Evolutionary conservation across 2,888 invertebrate genomes (phyloP), one percentile per base, ranked within the genome.

Genomic region (Iselma pallidipennis): DNA sequence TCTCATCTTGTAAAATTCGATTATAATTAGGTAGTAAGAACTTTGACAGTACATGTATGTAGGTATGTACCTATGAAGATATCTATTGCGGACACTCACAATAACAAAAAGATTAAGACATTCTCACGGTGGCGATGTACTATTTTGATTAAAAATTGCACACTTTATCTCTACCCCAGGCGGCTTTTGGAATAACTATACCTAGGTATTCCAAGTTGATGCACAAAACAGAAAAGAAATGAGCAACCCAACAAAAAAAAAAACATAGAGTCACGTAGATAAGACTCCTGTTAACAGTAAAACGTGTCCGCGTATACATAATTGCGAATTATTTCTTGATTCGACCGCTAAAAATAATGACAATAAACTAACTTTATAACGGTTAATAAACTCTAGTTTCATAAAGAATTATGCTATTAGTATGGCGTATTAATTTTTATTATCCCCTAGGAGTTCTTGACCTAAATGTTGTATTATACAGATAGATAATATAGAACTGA

Each of bases 241-340:
- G 12, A 23, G 23, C n/a, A 31, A 4, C 2, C 2, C 1, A n/a
- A 1, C 10, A 45, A 23, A 19, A 45, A 23, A 9, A 16, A 16
- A 14, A 37, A 16, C 71, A 72, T 72, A 71, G 70, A 66, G 69
- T 72, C 72, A 71, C 71, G 72, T 71, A 62, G 59, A 31, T 54
- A 57, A 61, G 67, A 72, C 72, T 72, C 71, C 71, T 71, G 74
- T 74, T 74, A 74, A 73, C 72, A 72, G 69, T 67, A 70, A 61
- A 57, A 75, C 76, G 73, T 74, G 74, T 71, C 66, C 68, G 67
- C 68, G 73, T 71, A 73, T 74, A 74, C 68, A 66, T 74, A 76
- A 74, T 76, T 73, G 71, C 67, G 68, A 68, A 76, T 73, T 76
- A 74, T 71, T 70, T 60, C 59, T n/a, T 61, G 57, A 57, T 57